Evolutionary conservation across 35 echinoderm and acorn worm genomes (phyloP), one percentile per base, ranked within the genome.

Genomic region (Apostichopus parvimensis): DNA sequence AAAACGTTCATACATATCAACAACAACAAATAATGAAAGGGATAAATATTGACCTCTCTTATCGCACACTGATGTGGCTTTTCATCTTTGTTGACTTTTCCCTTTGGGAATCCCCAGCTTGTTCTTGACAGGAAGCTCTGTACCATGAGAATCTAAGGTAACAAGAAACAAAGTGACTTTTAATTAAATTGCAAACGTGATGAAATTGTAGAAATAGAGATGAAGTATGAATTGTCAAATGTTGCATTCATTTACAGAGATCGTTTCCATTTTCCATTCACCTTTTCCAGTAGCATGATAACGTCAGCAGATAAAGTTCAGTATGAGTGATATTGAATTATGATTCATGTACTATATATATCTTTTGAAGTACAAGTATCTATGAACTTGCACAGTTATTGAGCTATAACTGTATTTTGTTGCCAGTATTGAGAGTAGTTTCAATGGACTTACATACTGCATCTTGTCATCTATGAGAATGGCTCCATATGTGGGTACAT

Each of bases 91-190:
- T 98, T 96, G 0, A 96, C 96, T 60, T 98, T 98, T 21, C 97
- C 97, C 79, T 98, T 98, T 61, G 97, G 97, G 73, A 98, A 96
- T 54, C 97, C 97, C 97, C 97, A 98, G 68, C 97, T 98, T 23
- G 97, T 93, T 86, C 94, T 98, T 28, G 93, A 77, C 34, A 95
- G 94, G 79, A 91, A 98, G 17, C 94, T 90, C 73, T 98, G 97
- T 25, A 98, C 97, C 90, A 98, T 93, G 8, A 98, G 76, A 91
- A 98, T 91, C 97, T 98, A 75, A 75, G 15, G 60, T 57, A 55
- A 52, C 7, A 55, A 21, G 15, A 91, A 18, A 73, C 17, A 86
- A 86, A 23, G 55, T 28, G 26, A 28, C 26, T 28, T 25, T 28
- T 86, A 13, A 12, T 9, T 56, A 8, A 68, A 17, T 68, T 68